Conservation (phyloP, 2,797 vertebrate genomes). For the Moxostoma hubbsi region DNA sequence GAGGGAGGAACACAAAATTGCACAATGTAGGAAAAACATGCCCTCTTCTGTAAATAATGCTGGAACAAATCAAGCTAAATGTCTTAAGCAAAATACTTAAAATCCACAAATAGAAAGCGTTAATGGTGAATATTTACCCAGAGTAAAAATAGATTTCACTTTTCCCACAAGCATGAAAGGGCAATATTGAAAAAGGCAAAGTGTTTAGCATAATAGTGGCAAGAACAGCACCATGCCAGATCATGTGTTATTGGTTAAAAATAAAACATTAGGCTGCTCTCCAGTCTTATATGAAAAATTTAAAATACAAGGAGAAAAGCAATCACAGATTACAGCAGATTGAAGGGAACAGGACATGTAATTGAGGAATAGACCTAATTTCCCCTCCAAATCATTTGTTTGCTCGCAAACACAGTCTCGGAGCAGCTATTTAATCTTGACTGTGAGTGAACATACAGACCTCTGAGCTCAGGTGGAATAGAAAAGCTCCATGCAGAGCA, state of each 20-base stretch:
- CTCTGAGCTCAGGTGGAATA: slow-evolving; percentile 38
- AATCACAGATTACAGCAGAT: slow-evolving; percentile 46
- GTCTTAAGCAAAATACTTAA: neutral
- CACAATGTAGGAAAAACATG: slow-evolving; percentile 39
- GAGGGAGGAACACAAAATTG: slow-evolving; percentile 36
- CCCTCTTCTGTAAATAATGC: slow-evolving; percentile 36
- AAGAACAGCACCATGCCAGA: neutral
- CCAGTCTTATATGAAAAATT: slow-evolving; percentile 26
- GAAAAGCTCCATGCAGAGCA: neutral
- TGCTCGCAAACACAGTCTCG: slow-evolving; percentile 25
- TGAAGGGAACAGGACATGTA: slow-evolving; percentile 35
- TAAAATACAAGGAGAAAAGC: slow-evolving; percentile 37
- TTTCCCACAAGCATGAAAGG: slow-evolving; percentile 15
- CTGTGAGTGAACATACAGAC: slow-evolving; percentile 21
- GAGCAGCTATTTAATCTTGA: slow-evolving; percentile 30
- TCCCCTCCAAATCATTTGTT: slow-evolving; percentile 35
- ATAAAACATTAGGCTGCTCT: neutral
- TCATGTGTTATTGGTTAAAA: neutral
- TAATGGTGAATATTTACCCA: slow-evolving; percentile 25
- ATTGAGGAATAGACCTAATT: slow-evolving; percentile 49
- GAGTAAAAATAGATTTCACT: slow-evolving; percentile 34
- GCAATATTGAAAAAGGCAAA: slow-evolving; percentile 31
- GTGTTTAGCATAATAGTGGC: slow-evolving; percentile 17
- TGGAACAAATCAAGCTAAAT: slow-evolving; percentile 14
- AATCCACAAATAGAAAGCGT: slow-evolving; percentile 30